phyloP scores from a whole-genome alignment of 2,797 vertebrate genomes.

The Strix occidentalis region DNA sequence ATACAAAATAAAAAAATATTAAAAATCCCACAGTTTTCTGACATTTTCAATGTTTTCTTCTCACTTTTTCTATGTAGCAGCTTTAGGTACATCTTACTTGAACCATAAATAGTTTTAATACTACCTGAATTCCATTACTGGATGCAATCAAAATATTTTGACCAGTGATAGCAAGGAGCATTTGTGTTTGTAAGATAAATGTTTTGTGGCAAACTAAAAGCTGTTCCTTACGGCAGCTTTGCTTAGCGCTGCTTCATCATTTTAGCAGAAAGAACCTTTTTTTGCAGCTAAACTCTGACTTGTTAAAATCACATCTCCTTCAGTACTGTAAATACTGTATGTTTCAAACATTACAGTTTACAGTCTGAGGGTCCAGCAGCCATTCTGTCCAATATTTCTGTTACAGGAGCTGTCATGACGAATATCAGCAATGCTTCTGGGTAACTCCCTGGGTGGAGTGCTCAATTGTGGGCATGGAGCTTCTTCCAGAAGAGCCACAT shows the following conservation, averaged over 20 bases:
- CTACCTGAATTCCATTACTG: neutral
- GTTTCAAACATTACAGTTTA: neutral
- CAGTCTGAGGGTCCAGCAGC: neutral
- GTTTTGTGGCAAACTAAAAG: neutral
- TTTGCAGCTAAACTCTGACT: slow-evolving; percentile 8
- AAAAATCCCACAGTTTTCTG: neutral
- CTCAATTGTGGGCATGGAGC: neutral
- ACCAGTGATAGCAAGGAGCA: neutral
- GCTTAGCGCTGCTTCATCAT: neutral
- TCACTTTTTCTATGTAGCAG: neutral
- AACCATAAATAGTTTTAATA: neutral
- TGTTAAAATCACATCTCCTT: slow-evolving; percentile 29
- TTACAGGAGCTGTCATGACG: neutral
- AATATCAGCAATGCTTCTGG: neutral
- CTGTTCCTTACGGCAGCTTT: neutral
- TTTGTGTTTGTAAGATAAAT: slow-evolving; percentile 17
- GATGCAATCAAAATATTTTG: slow-evolving; percentile 3
- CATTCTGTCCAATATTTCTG: neutral
- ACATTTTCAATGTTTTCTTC: neutral
- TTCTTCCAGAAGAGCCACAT: neutral
- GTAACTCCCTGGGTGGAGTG: neutral
- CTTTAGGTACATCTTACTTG: neutral
- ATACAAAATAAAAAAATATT: neutral
- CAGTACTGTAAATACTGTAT: neutral
- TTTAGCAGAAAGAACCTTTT: slow-evolving; percentile 13